Evolutionary conservation across 1,140 invertebrate genomes (phyloP).

Genomic region (Dryas iulia): DNA sequence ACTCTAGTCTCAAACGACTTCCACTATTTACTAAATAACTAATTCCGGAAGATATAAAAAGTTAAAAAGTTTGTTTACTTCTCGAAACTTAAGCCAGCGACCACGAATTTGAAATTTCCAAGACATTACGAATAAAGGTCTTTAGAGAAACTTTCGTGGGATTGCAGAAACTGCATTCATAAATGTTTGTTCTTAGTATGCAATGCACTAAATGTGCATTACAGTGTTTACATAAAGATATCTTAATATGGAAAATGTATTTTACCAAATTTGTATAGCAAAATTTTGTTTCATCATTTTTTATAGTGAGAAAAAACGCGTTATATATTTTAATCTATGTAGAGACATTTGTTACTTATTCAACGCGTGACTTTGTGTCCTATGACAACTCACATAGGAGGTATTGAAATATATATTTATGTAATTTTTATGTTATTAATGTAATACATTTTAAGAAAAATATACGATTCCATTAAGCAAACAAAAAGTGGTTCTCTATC

Average conservation of each 20-base stretch:
- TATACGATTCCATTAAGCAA: too few species aligned
- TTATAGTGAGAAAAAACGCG: too few species aligned
- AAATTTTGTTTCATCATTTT: background rate
- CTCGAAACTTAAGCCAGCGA: background rate
- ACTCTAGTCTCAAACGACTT: background rate
- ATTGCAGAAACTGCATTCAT: conserved; percentile 1
- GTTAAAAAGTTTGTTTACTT: background rate
- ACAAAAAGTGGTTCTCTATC: too few species aligned
- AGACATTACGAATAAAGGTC: conserved; percentile 5
- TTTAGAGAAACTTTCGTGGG: conserved; percentile 4
- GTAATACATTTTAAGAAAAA: too few species aligned
- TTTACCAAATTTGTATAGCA: too few species aligned
- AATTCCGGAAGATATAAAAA: conserved; percentile 6
- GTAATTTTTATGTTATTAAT: too few species aligned
- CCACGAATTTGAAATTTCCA: conserved; percentile 6
- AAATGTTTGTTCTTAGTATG: conserved; percentile 1
- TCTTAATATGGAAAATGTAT: too few species aligned
- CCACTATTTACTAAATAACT: conserved; percentile 1
- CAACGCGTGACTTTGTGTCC: too few species aligned
- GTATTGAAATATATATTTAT: too few species aligned
- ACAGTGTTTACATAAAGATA: background rate
- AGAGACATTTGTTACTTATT: too few species aligned
- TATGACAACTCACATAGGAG: too few species aligned
- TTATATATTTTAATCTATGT: too few species aligned
- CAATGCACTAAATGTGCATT: background rate